Percentiles rank a stretch among this genome's conserved stretches.
Evolutionary conservation across 1,140 invertebrate species (phyloP).

Genomic region (Ladona fulva): DNA sequence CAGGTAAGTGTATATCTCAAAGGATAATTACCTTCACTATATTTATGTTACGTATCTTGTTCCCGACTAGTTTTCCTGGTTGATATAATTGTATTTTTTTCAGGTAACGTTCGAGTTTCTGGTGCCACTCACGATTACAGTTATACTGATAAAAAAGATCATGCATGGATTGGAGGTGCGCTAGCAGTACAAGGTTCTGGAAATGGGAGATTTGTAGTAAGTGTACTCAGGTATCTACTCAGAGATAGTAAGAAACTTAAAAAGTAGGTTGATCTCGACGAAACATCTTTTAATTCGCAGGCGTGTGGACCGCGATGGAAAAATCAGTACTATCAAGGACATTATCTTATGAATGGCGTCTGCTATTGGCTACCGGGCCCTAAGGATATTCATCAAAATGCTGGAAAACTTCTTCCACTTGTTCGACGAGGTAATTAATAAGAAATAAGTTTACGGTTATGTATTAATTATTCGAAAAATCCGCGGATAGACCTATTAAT

Average conservation of each 20-base stretch:
- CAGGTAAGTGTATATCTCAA: neutral
- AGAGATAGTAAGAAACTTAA: neutral
- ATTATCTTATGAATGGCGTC: slow-evolving; percentile 29
- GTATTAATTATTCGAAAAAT: neutral
- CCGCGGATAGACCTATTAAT: too few species aligned
- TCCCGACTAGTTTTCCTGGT: neutral
- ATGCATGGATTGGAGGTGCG: slow-evolving; percentile 25
- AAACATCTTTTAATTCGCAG: slow-evolving; percentile 20
- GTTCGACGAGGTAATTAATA: neutral
- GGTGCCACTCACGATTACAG: neutral
- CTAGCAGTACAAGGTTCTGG: slow-evolving; percentile 19
- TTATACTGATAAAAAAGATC: slow-evolving; percentile 23
- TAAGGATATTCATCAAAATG: slow-evolving; percentile 10
- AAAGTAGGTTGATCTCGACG: neutral
- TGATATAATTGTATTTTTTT: neutral
- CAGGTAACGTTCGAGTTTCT: neutral
- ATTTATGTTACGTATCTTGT: neutral
- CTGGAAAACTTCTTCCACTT: neutral
- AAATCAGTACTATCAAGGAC: slow-evolving; percentile 24
- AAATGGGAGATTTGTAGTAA: slow-evolving; percentile 21
- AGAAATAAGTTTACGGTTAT: too few species aligned
- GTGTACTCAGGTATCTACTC: neutral
- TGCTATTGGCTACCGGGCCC: slow-evolving; percentile 26
- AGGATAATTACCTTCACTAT: neutral
- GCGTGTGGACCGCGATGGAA: slow-evolving; percentile 31